Evolutionary conservation across 2,888 invertebrate species (phyloP).

Genomic region (Dasysyrphus albostriatus): DNA sequence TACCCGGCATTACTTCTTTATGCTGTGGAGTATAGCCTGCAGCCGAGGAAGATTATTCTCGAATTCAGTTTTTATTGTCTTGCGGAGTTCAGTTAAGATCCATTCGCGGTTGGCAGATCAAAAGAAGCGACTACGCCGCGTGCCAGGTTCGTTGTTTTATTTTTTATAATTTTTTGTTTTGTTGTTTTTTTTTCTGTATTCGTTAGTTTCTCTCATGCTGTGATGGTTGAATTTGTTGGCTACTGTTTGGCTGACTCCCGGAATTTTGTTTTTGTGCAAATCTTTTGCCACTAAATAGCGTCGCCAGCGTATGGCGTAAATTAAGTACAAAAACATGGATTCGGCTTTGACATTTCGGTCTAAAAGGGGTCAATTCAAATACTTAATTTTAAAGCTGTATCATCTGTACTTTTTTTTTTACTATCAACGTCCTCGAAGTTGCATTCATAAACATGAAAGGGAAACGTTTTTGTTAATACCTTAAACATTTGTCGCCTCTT

Average conservation of each 20-base stretch:
- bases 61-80: conserved; percentile 51
- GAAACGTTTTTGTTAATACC: conserved; percentile 6
- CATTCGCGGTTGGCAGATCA: conserved; percentile 55
- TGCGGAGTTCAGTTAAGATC: conserved; percentile 42
- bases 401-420: background rate
- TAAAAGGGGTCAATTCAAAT: conserved; percentile 60
- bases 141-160: conserved; percentile 33
- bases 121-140: conserved; percentile 60
- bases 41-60: background rate
- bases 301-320: conserved; percentile 29
- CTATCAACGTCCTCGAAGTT: background rate
- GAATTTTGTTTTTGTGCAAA: conserved; percentile 41
- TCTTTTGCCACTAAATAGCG: background rate
- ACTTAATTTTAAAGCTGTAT: conserved; percentile 3
- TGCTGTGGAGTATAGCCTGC: background rate
- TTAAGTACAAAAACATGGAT: conserved; percentile 3
- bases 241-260: conserved; percentile 49
- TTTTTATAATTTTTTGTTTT: conserved; percentile 3
- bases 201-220: background rate
- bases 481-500: conserved; percentile 28
- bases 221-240: conserved; percentile 30
- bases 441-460: conserved; percentile 47
- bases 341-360: conserved; percentile 40
- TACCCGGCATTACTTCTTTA: background rate
- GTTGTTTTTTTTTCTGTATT: conserved; percentile 1